Conservation (phyloP, 2,797 vertebrate genomes). For the Tympanoctomys barrerae region DNA sequence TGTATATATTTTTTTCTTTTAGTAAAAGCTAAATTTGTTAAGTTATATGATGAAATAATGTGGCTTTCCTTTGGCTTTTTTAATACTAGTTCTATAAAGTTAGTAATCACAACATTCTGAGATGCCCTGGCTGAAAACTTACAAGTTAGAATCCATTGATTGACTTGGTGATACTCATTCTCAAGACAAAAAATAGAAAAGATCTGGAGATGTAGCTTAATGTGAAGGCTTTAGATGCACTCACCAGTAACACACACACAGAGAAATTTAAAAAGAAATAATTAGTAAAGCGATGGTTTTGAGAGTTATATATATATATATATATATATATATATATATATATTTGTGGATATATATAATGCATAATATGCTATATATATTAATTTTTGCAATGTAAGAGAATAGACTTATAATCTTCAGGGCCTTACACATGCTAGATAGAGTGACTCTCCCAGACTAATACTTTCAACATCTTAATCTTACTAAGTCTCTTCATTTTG, state of each 20-base stretch:
- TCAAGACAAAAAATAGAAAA: neutral
- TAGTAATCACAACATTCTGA: neutral
- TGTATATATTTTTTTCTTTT: neutral
- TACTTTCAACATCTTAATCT: neutral
- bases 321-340: neutral
- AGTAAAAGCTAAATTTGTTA: neutral
- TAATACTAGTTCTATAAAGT: neutral
- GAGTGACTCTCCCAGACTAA: neutral
- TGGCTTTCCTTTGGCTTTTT: neutral
- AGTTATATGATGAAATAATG: slow-evolving; percentile 7
- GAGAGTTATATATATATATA: neutral
- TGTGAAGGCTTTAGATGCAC: neutral
- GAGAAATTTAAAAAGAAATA: neutral
- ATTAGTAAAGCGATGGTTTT: neutral
- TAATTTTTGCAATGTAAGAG: neutral
- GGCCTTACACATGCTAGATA: neutral
- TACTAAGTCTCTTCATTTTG: neutral
- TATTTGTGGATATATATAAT: no score
- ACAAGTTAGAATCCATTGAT: neutral
- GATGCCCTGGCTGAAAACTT: neutral
- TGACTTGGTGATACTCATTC: neutral
- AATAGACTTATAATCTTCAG: neutral
- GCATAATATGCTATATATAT: neutral
- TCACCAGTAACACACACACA: neutral
- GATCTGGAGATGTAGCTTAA: neutral